Conservation (phyloP, 2,888 invertebrate genomes). For the Megamerina dolium region DNA sequence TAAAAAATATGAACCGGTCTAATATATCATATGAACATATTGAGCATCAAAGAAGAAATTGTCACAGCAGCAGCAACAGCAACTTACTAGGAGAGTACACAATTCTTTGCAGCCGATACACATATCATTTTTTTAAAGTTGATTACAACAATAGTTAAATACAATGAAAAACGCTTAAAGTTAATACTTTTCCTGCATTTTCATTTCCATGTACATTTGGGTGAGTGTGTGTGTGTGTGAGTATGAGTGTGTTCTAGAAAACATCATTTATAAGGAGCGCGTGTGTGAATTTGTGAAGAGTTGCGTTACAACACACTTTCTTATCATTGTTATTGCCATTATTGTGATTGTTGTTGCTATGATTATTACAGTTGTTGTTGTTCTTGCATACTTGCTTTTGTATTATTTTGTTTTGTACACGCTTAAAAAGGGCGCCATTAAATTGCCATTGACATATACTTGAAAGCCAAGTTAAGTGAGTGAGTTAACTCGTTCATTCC, state of each 20-base stretch:
- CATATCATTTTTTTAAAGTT: slow-evolving; percentile 12
- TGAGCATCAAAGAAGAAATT: too few relatives aligned
- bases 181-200: neutral
- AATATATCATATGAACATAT: too few relatives aligned
- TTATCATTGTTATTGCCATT: too few relatives aligned
- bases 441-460: slow-evolving; percentile 18
- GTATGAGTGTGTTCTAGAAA: too few relatives aligned
- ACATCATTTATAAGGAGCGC: neutral
- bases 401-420: neutral
- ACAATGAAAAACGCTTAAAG: neutral
- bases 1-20: too few relatives aligned
- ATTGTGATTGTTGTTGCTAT: too few relatives aligned
- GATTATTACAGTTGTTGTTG: too few relatives aligned
- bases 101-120: too few relatives aligned
- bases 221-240: too few relatives aligned
- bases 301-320: neutral
- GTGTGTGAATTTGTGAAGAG: neutral
- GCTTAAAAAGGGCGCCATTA: slow-evolving; percentile 12
- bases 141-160: neutral
- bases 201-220: too few relatives aligned
- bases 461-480: slow-evolving; percentile 1
- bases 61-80: too few relatives aligned
- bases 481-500: slow-evolving; percentile 12
- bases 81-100: too few relatives aligned
- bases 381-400: neutral